Percentiles rank a stretch among this genome's conserved stretches.
phyloP scores from a whole-genome alignment of 2,797 vertebrate genomes.

The Acipenser transmontanus region DNA sequence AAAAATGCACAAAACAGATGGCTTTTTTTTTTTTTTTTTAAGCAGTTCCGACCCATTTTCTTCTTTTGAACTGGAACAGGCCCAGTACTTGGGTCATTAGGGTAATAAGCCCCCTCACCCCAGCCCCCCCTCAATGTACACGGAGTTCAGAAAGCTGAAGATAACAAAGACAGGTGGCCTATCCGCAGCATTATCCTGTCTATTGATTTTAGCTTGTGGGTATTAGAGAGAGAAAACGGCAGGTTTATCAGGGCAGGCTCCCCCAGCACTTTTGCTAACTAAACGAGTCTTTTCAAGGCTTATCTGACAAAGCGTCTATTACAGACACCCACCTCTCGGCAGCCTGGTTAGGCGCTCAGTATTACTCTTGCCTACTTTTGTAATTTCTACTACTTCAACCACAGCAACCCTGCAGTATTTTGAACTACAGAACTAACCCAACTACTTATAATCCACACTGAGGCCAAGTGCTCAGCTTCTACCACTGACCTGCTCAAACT shows the following conservation, averaged over 20 bases:
- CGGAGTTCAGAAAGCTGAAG: conserved; percentile 46
- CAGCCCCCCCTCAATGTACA: conserved; percentile 31
- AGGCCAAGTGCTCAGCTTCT: too few species aligned
- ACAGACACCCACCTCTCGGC: conserved; percentile 56
- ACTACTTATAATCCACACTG: too few species aligned
- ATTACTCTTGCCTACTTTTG: conserved; percentile 25
- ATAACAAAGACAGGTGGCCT: conserved; percentile 71
- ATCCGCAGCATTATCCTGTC: conserved; percentile 84
- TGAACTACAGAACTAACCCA: conserved; percentile 1
- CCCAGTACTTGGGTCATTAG: conserved; percentile 2
- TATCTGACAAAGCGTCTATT: conserved; percentile 80
- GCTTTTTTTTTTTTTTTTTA: not conserved
- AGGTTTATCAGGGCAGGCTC: conserved; percentile 89
- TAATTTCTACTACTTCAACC: conserved; percentile 33
- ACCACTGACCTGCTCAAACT: too few species aligned
- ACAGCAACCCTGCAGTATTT: conserved; percentile 34
- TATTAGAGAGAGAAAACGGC: conserved; percentile 86
- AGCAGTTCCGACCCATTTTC: conserved; percentile 8
- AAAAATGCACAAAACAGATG: conserved; percentile 6
- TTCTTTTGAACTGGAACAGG: conserved; percentile 9
- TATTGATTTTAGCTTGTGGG: conserved; percentile 96
- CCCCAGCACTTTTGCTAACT: conserved; percentile 83
- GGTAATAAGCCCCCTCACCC: conserved; percentile 22
- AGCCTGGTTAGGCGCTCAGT: conserved; percentile 31
- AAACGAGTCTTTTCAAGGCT: conserved; percentile 88